Evolutionary conservation across 2,797 vertebrate genomes (phyloP).

Genomic region (Knipowitschia caucasica): DNA sequence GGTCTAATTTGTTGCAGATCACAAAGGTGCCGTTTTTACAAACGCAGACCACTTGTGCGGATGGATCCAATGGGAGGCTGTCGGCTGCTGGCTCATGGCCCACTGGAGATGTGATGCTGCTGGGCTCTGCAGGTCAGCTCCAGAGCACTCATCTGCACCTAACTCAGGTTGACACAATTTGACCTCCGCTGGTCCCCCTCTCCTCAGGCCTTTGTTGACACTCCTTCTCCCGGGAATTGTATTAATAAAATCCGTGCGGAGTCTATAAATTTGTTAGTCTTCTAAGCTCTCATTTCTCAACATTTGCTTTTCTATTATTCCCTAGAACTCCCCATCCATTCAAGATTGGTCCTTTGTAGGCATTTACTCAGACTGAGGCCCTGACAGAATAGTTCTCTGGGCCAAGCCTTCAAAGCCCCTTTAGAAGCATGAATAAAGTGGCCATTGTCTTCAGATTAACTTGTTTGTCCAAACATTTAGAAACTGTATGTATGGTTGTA

Average conservation of each 20-base stretch:
- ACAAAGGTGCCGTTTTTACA: constrained; percentile 51
- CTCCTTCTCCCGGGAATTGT: constrained; percentile 47
- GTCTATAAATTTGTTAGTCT: constrained; percentile 56
- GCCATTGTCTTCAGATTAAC: constrained; percentile 60
- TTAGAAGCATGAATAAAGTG: constrained; percentile 55
- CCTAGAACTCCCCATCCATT: constrained; percentile 52
- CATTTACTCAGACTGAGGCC: constrained; percentile 51
- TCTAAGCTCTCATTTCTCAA: constrained; percentile 72
- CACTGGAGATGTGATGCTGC: constrained; percentile 70
- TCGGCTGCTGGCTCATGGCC: constrained; percentile 64
- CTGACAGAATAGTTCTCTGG: constrained; percentile 61
- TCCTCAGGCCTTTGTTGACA: constrained; percentile 59
- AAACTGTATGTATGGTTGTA: constrained; percentile 14
- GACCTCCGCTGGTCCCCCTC: constrained; percentile 65
- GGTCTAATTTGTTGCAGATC: constrained; percentile 61
- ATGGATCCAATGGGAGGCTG: constrained; percentile 58
- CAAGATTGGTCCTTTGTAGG: constrained; percentile 62
- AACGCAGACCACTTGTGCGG: constrained; percentile 46
- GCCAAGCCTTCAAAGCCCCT: constrained; percentile 58
- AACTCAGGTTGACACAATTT: constrained; percentile 81
- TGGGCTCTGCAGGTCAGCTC: constrained; percentile 58
- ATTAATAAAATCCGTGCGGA: constrained; percentile 55
- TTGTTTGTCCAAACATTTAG: constrained; percentile 38
- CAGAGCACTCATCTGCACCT: constrained; percentile 73
- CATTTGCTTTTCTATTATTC: constrained; percentile 76